Evolutionary conservation across 2,113 vertebrate genomes (phyloP).

Genomic region (Amia ocellicauda): DNA sequence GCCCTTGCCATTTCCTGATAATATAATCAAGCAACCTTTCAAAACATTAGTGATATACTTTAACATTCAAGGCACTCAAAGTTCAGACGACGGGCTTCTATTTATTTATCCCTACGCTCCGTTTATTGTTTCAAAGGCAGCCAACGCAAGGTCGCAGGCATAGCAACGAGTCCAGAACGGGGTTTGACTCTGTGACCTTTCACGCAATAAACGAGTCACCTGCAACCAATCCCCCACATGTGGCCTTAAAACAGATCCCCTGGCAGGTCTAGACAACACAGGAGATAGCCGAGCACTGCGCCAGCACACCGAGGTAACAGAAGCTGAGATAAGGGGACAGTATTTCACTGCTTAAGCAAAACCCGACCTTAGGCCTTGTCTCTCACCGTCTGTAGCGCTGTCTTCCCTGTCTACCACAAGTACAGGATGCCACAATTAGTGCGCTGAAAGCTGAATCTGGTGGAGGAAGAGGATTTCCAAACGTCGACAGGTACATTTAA

Average conservation of each 20-base stretch:
- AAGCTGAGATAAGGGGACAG: background rate
- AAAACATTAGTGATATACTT: too few relatives aligned
- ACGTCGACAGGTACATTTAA: too few relatives aligned
- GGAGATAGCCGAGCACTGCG: background rate
- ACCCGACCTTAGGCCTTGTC: conserved; percentile 1
- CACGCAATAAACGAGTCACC: background rate
- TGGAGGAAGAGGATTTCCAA: too few relatives aligned
- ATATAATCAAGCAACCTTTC: too few relatives aligned
- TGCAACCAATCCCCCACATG: background rate
- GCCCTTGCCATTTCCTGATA: too few relatives aligned
- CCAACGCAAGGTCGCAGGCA: background rate
- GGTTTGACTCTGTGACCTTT: background rate
- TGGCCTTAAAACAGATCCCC: background rate
- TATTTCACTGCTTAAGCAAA: conserved; percentile 13
- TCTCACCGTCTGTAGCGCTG: background rate
- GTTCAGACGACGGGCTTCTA: too few relatives aligned
- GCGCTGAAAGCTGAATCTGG: too few relatives aligned
- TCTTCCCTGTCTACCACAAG: background rate
- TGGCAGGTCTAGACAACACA: background rate
- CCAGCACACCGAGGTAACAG: background rate
- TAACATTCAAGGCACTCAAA: too few relatives aligned
- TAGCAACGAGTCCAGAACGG: background rate
- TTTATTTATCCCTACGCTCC: too few relatives aligned
- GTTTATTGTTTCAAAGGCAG: background rate
- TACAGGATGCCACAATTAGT: background rate